Conservation (phyloP, 2,888 invertebrate species). For the Tiliacea aurago region DNA sequence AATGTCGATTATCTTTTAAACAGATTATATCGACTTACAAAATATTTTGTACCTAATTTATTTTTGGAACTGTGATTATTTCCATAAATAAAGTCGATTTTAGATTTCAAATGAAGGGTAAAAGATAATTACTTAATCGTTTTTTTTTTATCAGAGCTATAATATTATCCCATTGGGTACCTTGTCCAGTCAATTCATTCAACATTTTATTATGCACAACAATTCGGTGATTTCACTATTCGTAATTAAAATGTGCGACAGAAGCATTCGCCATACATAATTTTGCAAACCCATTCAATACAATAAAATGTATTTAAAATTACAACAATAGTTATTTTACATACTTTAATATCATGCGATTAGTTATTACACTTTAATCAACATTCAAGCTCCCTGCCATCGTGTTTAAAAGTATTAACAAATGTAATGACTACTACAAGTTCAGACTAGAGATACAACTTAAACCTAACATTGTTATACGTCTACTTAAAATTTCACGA, state of each 20-base stretch:
- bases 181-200: conserved; percentile 57
- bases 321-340: conserved; percentile 69
- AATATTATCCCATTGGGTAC: conserved; percentile 52
- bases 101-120: neutral
- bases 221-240: conserved; percentile 74
- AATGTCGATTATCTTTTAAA: neutral
- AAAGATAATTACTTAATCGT: no score
- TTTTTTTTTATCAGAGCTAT: conserved; percentile 1
- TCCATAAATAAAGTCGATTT: neutral
- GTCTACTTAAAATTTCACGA: conserved; percentile 68
- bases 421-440: conserved; percentile 84
- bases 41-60: neutral
- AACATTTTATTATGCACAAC: conserved; percentile 70
- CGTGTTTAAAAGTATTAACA: conserved; percentile 72
- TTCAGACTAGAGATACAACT: conserved; percentile 88
- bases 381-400: conserved; percentile 50
- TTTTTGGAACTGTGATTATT: neutral
- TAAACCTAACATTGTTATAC: conserved; percentile 73
- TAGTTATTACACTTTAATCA: conserved; percentile 53
- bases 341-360: conserved; percentile 61
- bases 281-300: conserved; percentile 73
- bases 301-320: conserved; percentile 65
- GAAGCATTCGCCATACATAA: conserved; percentile 78
- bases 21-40: neutral
- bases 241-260: conserved; percentile 83